A percentile compares a stretch with the other conserved stretches of the same genome.
phyloP scores from a whole-genome alignment of 2,113 vertebrate species.

The Oxyruncus cristatus region DNA sequence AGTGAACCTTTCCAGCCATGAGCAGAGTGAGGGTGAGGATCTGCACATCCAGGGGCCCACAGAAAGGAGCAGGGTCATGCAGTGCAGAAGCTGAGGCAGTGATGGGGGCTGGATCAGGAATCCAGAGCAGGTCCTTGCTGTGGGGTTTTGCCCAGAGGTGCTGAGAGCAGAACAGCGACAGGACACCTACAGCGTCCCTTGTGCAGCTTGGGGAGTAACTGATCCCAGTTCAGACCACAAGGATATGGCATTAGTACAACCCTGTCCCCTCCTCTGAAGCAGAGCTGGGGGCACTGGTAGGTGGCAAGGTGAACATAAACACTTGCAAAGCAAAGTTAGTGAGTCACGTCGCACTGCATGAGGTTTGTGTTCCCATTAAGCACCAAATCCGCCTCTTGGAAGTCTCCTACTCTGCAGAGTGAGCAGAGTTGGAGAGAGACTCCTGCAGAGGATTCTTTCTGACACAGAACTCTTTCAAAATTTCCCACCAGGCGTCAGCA shows the following conservation, averaged over 20 bases:
- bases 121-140: neutral
- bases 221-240: neutral
- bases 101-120: neutral
- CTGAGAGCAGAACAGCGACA: neutral
- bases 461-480: slow-evolving; percentile 59
- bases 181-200: neutral
- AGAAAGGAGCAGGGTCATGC: accelerated
- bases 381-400: neutral
- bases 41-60: accelerated
- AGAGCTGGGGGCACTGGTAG: neutral
- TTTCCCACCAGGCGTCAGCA: slow-evolving; percentile 76
- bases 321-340: neutral
- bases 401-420: neutral
- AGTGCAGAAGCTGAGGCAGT: neutral
- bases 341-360: accelerated
- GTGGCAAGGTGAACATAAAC: neutral
- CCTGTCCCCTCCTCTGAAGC: neutral
- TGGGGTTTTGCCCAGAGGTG: neutral
- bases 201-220: neutral
- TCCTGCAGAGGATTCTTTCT: slow-evolving; percentile 59
- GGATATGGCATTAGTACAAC: no score
- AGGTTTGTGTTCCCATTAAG: accelerated
- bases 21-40: neutral
- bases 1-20: accelerated
- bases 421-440: neutral